These are phyloP conservation scores for Callocephalon fimbriatum DNA, from an alignment of 2,113 vertebrate genomes.

Conservation along the genomic window DNA sequence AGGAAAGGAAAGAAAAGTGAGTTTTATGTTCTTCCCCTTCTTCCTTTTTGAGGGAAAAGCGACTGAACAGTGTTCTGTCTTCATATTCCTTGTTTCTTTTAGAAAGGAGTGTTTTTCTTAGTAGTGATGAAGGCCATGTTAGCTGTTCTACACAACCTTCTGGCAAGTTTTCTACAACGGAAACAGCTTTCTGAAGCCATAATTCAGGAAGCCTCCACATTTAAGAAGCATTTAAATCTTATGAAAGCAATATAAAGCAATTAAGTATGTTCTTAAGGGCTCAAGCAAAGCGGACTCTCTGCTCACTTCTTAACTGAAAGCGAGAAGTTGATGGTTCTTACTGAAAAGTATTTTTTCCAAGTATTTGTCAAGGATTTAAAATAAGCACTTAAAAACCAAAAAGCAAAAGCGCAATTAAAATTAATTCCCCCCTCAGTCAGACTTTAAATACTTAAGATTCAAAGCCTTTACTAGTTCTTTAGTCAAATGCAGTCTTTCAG, in stretches of 20 bases:
- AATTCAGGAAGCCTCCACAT: neutral
- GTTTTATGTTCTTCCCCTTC: neutral
- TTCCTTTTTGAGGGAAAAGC: neutral
- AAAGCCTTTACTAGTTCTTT: neutral
- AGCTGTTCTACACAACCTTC: conserved; percentile 11
- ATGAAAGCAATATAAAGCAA: conserved; percentile 11
- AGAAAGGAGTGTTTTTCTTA: neutral
- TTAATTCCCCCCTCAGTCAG: neutral
- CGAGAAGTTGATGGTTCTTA: neutral
- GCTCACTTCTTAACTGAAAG: neutral
- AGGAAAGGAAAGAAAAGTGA: neutral
- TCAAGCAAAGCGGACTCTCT: neutral
- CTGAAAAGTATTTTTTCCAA: neutral
- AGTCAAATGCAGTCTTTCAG: neutral
- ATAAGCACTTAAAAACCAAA: neutral
- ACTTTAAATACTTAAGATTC: neutral
- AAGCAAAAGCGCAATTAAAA: neutral
- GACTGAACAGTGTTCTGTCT: neutral
- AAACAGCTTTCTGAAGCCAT: conserved; percentile 19
- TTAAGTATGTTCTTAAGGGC: neutral
- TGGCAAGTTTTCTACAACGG: neutral
- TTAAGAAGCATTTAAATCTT: conserved; percentile 22
- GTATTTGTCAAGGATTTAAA: conserved; percentile 16
- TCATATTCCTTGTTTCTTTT: neutral
- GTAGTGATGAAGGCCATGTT: neutral